Conservation (phyloP, 2,113 vertebrate genomes). For the Sinosuthora webbiana region DNA sequence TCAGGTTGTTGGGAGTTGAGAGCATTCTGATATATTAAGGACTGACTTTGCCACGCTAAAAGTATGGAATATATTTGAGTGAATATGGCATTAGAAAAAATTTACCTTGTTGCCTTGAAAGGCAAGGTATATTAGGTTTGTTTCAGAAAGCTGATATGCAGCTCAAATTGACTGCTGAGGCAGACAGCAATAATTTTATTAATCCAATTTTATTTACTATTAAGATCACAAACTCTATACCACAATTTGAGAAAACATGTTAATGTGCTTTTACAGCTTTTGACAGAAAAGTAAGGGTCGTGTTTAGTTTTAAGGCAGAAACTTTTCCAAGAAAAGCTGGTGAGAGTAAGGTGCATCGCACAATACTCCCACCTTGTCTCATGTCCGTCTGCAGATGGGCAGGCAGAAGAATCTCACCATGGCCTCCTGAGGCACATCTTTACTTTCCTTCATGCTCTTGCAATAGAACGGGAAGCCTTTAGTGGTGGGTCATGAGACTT, state of each 20-base stretch:
- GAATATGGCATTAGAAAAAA: not conserved
- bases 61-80: not conserved
- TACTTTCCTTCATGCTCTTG: not conserved
- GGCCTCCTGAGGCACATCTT: not conserved
- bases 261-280: not conserved
- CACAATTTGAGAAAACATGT: not conserved
- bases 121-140: not conserved
- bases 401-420: not conserved
- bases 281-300: not conserved
- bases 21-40: not conserved
- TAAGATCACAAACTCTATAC: not conserved
- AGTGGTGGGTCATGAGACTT: not conserved
- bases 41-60: not conserved
- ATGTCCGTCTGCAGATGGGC: rapidly evolving
- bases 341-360: not conserved
- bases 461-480: not conserved
- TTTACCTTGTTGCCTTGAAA: not conserved
- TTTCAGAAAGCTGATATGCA: not conserved
- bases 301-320: not conserved
- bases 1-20: not conserved
- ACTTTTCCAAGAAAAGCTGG: not conserved
- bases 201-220: not conserved
- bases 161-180: not conserved
- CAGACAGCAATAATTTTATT: not conserved
- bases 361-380: not conserved